phyloP scores from a whole-genome alignment of 2,797 vertebrate genomes.

The Micromesistius poutassou region DNA sequence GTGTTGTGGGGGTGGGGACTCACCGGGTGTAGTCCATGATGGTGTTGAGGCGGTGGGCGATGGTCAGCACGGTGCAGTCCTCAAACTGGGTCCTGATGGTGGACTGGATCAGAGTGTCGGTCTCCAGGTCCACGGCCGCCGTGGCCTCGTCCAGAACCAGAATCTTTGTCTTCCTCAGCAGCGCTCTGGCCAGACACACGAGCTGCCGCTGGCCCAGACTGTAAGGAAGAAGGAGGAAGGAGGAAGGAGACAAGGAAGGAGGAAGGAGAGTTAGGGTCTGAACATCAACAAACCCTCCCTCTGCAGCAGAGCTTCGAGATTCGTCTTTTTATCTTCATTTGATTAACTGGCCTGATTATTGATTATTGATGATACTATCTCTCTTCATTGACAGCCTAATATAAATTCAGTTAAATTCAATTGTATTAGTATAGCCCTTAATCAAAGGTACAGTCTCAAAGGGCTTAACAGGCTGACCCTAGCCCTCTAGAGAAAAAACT shows the following conservation, averaged over 20 bases:
- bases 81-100: slow-evolving; percentile 85
- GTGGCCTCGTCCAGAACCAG: slow-evolving; percentile 94
- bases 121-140: slow-evolving; percentile 88
- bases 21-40: slow-evolving; percentile 92
- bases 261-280: slow-evolving; percentile 5
- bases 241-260: slow-evolving; percentile 22
- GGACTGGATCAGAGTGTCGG: slow-evolving; percentile 86
- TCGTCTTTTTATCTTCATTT: neutral
- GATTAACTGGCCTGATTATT: neutral
- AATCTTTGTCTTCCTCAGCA: slow-evolving; percentile 89
- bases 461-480: too few relatives aligned
- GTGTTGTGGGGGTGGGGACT: neutral
- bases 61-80: slow-evolving; percentile 87
- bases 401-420: neutral
- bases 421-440: neutral
- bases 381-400: neutral
- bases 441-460: too few relatives aligned
- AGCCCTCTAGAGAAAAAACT: too few relatives aligned
- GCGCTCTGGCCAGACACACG: slow-evolving; percentile 88
- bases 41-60: slow-evolving; percentile 87
- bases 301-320: neutral
- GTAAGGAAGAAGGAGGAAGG: slow-evolving; percentile 15
- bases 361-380: neutral
- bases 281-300: neutral
- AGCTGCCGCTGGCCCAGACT: slow-evolving; percentile 95